These are phyloP conservation scores for Bubo scandiacus DNA, from an alignment of 2,113 vertebrate species.

Conservation along the genomic window DNA sequence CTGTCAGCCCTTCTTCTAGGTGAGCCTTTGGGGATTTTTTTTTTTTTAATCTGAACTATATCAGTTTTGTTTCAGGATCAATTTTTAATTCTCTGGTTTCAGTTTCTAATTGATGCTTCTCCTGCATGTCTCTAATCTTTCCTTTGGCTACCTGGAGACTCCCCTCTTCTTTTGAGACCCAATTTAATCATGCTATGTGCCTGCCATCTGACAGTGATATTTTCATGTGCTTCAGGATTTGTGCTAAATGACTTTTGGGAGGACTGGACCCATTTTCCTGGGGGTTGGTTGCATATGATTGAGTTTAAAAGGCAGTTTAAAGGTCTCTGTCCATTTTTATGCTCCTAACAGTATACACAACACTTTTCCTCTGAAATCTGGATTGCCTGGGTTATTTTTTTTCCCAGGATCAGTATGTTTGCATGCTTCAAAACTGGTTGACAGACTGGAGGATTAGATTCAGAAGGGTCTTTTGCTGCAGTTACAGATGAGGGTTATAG, in stretches of 20 bases:
- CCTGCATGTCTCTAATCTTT: neutral
- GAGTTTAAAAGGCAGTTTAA: neutral
- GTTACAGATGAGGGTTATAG: accelerated
- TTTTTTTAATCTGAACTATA: neutral
- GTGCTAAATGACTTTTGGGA: neutral
- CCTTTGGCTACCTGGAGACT: neutral
- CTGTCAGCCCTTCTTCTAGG: neutral
- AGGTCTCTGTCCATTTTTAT: neutral
- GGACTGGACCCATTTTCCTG: neutral
- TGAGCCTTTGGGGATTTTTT: neutral
- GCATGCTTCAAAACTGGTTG: neutral
- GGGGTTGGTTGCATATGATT: neutral
- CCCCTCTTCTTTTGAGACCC: neutral
- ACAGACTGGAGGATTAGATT: neutral
- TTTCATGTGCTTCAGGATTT: neutral
- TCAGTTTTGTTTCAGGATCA: neutral
- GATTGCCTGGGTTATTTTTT: neutral
- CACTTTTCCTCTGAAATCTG: neutral
- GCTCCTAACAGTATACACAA: neutral
- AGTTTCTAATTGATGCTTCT: neutral
- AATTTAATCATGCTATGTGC: neutral
- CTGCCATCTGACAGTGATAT: neutral
- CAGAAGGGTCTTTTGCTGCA: neutral
- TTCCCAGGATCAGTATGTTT: neutral
- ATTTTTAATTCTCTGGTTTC: neutral